phyloP scores from a whole-genome alignment of 2,113 vertebrate genomes.

The Oriolus oriolus region DNA sequence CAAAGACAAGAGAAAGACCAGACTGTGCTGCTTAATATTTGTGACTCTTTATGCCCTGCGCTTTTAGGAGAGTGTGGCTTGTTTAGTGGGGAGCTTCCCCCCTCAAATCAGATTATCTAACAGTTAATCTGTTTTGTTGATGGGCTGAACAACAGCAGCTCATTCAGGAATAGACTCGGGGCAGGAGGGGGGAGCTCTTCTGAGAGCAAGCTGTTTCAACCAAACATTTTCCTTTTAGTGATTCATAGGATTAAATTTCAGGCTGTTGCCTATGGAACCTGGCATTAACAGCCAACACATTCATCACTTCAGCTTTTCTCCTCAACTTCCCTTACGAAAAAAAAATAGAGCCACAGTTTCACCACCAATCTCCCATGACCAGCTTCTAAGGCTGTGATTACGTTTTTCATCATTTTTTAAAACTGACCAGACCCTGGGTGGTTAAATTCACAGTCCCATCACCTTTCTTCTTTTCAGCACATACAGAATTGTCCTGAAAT shows the following conservation, averaged over 20 bases:
- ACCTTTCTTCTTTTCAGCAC: not conserved
- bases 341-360: not conserved
- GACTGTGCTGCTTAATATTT: not conserved
- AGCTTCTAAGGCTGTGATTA: not conserved
- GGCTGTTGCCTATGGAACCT: slow-evolving; percentile 8
- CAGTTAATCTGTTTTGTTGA: slow-evolving; percentile 46
- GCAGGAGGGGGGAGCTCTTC: not conserved
- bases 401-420: not conserved
- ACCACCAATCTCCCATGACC: not conserved
- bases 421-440: not conserved
- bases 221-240: slow-evolving; percentile 11
- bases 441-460: not conserved
- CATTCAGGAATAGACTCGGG: not conserved
- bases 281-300: not conserved
- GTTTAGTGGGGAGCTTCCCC: not conserved
- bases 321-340: not conserved
- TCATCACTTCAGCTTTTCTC: not conserved
- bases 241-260: slow-evolving; percentile 21
- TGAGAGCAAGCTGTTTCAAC: slow-evolving; percentile 16
- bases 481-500: not conserved
- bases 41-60: not conserved
- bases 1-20: not conserved
- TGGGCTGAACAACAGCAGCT: not conserved
- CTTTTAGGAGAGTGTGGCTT: not conserved
- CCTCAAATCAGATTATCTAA: slow-evolving; percentile 23